Percentiles rank a stretch among this genome's conserved stretches.
phyloP scores from a whole-genome alignment of 2,888 invertebrate genomes.

The Linnaemya tessellans region DNA sequence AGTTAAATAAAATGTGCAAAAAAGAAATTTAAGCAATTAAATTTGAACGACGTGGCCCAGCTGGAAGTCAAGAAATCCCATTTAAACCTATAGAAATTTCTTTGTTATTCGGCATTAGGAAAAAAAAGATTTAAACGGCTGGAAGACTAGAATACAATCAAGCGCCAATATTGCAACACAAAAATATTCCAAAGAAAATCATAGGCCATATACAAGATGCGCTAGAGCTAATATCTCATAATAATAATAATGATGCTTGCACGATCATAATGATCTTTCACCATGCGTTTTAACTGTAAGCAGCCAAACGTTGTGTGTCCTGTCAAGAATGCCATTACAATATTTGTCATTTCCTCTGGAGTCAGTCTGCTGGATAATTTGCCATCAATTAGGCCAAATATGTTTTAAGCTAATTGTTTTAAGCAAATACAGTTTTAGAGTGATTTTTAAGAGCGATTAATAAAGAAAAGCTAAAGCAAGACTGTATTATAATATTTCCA shows the following conservation, averaged over 20 bases:
- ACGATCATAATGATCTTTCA: constrained; percentile 30
- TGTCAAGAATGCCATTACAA: constrained; percentile 49
- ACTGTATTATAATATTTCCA: no score
- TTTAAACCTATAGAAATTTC: constrained; percentile 76
- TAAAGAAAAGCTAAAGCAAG: no score
- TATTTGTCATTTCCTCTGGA: constrained; percentile 37
- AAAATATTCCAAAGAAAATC: constrained; percentile 30
- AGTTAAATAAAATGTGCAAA: constrained; percentile 9
- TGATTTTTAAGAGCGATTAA: no score
- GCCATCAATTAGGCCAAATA: constrained; percentile 46
- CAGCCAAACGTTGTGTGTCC: constrained; percentile 31
- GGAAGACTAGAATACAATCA: constrained; percentile 57
- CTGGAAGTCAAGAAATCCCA: constrained; percentile 84
- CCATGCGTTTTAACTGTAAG: constrained; percentile 21
- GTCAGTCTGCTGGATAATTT: constrained; percentile 48
- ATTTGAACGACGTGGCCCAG: constrained; percentile 81
- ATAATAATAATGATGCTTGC: constrained; percentile 23
- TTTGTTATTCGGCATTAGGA: constrained; percentile 15
- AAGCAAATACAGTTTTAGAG: constrained; percentile 57
- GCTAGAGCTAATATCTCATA: constrained; percentile 60
- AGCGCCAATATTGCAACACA: constrained; percentile 65
- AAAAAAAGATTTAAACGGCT: constrained; percentile 35
- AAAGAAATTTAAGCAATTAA: constrained; percentile 80
- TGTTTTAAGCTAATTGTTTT: constrained; percentile 57
- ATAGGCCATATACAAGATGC: constrained; percentile 16